These are phyloP conservation scores for Polyergus mexicanus DNA, from an alignment of 1,140 invertebrate genomes.

Conservation along the genomic window DNA sequence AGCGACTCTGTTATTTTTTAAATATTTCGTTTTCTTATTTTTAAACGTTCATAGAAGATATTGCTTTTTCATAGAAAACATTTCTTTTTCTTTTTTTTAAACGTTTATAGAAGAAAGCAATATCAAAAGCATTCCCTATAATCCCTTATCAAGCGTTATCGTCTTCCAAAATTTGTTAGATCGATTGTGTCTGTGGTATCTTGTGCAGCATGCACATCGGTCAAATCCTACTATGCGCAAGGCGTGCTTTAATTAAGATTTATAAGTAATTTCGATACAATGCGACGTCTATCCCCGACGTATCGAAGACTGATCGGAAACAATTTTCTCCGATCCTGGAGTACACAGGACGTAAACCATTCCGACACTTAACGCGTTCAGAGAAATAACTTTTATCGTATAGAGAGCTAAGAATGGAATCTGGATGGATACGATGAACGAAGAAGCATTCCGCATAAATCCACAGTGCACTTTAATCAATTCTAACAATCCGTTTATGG, in stretches of 20 bases:
- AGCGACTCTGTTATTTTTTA: background rate
- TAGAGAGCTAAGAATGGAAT: slow-evolving; percentile 5
- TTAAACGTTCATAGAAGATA: background rate
- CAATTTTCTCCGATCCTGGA: slow-evolving; percentile 42
- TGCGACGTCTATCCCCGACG: slow-evolving; percentile 23
- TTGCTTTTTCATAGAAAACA: background rate
- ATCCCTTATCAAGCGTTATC: background rate
- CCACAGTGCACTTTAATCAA: slow-evolving; percentile 74
- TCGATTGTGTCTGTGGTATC: background rate
- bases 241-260: slow-evolving; percentile 68
- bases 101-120: background rate
- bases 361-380: slow-evolving; percentile 21
- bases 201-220: background rate
- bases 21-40: background rate
- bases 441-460: slow-evolving; percentile 48
- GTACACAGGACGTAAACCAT: slow-evolving; percentile 66
- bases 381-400: slow-evolving; percentile 38
- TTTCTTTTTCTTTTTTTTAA: background rate
- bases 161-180: background rate
- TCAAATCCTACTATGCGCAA: background rate
- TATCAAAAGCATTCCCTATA: background rate
- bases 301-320: slow-evolving; percentile 42
- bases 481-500: slow-evolving; percentile 77
- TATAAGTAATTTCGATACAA: slow-evolving; percentile 32
- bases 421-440: slow-evolving; percentile 27